phyloP scores from a whole-genome alignment of 2,888 invertebrate genomes.

The Drosophila meridionalis region DNA sequence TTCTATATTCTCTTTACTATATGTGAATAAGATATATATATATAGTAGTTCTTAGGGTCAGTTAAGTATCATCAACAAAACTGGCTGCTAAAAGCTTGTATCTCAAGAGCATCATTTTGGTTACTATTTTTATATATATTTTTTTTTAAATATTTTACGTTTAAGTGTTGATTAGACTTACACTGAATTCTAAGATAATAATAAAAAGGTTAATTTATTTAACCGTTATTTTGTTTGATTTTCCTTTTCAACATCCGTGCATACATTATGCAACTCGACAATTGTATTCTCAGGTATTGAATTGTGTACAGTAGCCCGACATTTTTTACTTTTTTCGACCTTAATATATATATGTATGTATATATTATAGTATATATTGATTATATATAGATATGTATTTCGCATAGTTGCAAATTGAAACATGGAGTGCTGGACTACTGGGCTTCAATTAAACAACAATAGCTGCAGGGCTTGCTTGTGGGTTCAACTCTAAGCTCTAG shows the following conservation, averaged over 20 bases:
- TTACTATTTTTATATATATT: conserved; percentile 52
- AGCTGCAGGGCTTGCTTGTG: conserved; percentile 70
- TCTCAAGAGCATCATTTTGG: conserved; percentile 58
- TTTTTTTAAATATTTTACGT: conserved; percentile 30
- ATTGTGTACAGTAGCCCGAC: conserved; percentile 71
- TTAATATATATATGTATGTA: conserved; percentile 10
- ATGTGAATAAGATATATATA: conserved; percentile 1
- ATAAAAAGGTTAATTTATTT: conserved; percentile 8
- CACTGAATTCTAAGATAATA: conserved; percentile 4
- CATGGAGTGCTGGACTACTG: conserved; percentile 15
- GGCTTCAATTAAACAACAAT: conserved; percentile 51
- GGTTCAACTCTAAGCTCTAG: conserved; percentile 40
- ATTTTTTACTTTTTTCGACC: conserved; percentile 41
- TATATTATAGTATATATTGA: neutral
- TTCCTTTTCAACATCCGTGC: conserved; percentile 1
- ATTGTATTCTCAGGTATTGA: conserved; percentile 24
- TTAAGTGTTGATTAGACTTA: conserved; percentile 21
- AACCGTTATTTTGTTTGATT: neutral
- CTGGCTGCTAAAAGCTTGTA: conserved; percentile 51
- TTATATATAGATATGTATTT: conserved; percentile 17
- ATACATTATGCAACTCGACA: conserved; percentile 72
- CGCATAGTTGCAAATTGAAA: conserved; percentile 29
- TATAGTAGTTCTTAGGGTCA: conserved; percentile 29
- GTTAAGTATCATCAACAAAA: conserved; percentile 36
- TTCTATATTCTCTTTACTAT: conserved; percentile 7